phyloP scores from a whole-genome alignment of 2,888 invertebrate genomes.

The Lithophane leautieri region DNA sequence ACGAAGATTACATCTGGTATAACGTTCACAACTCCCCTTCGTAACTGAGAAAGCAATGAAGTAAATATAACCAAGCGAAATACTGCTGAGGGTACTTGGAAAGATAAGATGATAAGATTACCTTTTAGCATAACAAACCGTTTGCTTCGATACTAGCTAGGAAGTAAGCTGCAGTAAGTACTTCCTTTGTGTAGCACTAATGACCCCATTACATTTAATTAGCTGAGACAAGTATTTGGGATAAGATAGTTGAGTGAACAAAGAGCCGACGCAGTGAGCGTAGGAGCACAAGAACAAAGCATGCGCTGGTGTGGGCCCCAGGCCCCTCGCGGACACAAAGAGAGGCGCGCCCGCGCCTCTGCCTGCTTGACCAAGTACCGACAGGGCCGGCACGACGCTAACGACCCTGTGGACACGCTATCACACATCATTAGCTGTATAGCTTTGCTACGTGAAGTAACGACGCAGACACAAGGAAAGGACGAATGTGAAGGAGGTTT shows the following conservation, averaged over 20 bases:
- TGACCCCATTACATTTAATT: conserved; percentile 37
- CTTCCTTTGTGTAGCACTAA: conserved; percentile 21
- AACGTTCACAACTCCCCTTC: not conserved
- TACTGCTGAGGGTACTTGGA: conserved; percentile 19
- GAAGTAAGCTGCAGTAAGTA: conserved; percentile 15
- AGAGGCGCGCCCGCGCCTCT: conserved; percentile 23
- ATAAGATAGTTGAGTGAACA: conserved; percentile 49
- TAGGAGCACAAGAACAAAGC: conserved; percentile 47
- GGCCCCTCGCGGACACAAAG: conserved; percentile 18
- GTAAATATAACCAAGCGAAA: conserved; percentile 16
- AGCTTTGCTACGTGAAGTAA: not conserved
- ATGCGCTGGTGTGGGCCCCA: conserved; percentile 1
- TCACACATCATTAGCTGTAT: conserved; percentile 24
- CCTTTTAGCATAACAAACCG: conserved; percentile 23
- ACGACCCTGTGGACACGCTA: conserved; percentile 20
- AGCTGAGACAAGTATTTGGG: conserved; percentile 54
- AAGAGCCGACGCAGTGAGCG: conserved; percentile 25
- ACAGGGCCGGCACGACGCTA: conserved; percentile 8
- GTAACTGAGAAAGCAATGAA: conserved; percentile 6
- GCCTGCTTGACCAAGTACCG: conserved; percentile 44
- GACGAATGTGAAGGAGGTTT: not conserved
- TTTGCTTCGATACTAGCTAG: conserved; percentile 14
- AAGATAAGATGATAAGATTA: conserved; percentile 35
- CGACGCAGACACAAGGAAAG: not conserved
- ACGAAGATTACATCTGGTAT: conserved; percentile 24